Conservation (phyloP, 1,140 invertebrate species). For the Papilio xuthus region DNA sequence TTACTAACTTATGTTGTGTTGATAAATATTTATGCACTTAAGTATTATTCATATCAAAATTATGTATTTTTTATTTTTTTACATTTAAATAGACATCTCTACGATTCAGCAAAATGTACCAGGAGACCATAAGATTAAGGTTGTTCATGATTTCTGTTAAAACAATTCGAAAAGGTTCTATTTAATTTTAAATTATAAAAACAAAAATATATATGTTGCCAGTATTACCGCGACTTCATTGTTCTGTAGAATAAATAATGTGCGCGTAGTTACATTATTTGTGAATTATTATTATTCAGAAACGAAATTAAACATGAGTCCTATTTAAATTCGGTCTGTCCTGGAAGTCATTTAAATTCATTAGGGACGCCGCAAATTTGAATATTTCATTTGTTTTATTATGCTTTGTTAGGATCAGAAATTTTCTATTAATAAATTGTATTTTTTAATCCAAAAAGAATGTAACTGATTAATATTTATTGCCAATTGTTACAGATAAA, state of each 20-base stretch:
- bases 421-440: conserved; percentile 24
- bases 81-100: no score
- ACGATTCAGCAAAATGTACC: background rate
- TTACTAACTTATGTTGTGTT: background rate
- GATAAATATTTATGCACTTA: background rate
- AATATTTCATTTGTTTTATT: conserved; percentile 23
- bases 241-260: conserved; percentile 15
- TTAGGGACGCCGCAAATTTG: conserved; percentile 6
- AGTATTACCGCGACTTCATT: background rate
- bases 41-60: background rate
- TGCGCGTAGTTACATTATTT: conserved; percentile 8
- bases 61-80: no score
- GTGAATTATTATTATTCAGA: conserved; percentile 24
- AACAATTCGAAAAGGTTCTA: background rate
- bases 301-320: conserved; percentile 28
- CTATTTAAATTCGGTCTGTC: conserved; percentile 17
- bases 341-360: conserved; percentile 26
- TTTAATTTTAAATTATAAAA: background rate
- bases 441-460: background rate
- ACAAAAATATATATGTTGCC: background rate
- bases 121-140: background rate
- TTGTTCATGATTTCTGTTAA: background rate
- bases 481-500: background rate
- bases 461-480: background rate
- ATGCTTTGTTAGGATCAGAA: conserved; percentile 18